Conservation (phyloP, 2,113 vertebrate species). For the Phalacrocorax pelagicus region DNA sequence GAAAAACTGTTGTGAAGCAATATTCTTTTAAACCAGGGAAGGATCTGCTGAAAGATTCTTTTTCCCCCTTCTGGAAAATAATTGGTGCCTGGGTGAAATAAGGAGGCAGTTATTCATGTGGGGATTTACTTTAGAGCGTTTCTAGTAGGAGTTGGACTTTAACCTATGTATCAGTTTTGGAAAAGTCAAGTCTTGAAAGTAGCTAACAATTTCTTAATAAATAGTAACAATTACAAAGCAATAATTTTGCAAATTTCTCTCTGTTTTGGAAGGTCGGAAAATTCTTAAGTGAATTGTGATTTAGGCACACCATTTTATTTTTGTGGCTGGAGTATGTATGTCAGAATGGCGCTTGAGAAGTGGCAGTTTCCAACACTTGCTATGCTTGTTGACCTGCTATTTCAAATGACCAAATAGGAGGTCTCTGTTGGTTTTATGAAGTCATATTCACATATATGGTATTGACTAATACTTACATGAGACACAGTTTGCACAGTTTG, state of each 20-base stretch:
- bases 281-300: neutral
- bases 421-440: neutral
- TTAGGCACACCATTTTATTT: neutral
- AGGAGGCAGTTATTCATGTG: neutral
- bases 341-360: neutral
- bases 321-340: neutral
- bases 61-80: neutral
- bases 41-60: neutral
- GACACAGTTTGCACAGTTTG: neutral
- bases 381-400: neutral
- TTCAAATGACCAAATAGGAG: neutral
- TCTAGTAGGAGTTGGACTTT: neutral
- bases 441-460: too few species aligned
- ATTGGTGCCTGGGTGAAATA: neutral
- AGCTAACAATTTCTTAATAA: neutral
- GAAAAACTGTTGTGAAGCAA: neutral
- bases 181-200: neutral
- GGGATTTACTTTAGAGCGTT: neutral
- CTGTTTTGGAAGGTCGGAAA: neutral
- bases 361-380: neutral
- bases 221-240: neutral
- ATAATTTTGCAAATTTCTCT: neutral
- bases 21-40: neutral
- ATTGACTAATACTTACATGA: neutral
- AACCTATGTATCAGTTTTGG: neutral